These are phyloP conservation scores for Ahaetulla prasina DNA, from an alignment of 2,113 vertebrate genomes.

Conservation along the genomic window DNA sequence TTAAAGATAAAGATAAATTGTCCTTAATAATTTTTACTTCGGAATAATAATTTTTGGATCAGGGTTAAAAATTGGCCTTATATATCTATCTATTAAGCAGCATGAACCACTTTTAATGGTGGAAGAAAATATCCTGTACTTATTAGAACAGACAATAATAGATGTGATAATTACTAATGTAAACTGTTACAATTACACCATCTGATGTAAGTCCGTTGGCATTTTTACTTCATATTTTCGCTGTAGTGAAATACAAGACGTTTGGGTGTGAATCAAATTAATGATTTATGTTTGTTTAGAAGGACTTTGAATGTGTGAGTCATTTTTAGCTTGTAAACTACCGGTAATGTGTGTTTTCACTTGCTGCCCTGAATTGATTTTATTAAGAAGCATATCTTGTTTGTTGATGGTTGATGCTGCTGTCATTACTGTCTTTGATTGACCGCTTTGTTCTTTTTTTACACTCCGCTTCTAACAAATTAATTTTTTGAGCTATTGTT, in stretches of 20 bases:
- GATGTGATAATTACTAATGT: neutral
- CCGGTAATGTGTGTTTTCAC: neutral
- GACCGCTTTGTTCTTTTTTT: neutral
- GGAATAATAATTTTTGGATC: neutral
- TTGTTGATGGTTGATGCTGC: neutral
- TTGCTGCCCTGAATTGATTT: neutral
- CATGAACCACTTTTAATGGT: neutral
- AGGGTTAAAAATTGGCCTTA: neutral
- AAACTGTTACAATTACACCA: neutral
- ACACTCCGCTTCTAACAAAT: neutral
- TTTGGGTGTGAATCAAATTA: neutral
- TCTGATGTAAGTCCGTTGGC: neutral
- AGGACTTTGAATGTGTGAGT: neutral
- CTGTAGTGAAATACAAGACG: neutral
- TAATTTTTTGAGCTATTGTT: neutral
- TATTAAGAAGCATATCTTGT: neutral
- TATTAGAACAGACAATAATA: neutral
- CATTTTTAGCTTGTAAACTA: neutral
- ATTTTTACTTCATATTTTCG: neutral
- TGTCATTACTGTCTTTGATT: neutral
- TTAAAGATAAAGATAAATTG: neutral
- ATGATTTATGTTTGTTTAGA: neutral
- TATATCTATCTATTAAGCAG: neutral
- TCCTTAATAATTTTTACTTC: neutral
- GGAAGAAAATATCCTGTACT: neutral